These are phyloP conservation scores for Mystacornis crossleyi DNA, from an alignment of 2,113 vertebrate genomes.

Conservation along the genomic window DNA sequence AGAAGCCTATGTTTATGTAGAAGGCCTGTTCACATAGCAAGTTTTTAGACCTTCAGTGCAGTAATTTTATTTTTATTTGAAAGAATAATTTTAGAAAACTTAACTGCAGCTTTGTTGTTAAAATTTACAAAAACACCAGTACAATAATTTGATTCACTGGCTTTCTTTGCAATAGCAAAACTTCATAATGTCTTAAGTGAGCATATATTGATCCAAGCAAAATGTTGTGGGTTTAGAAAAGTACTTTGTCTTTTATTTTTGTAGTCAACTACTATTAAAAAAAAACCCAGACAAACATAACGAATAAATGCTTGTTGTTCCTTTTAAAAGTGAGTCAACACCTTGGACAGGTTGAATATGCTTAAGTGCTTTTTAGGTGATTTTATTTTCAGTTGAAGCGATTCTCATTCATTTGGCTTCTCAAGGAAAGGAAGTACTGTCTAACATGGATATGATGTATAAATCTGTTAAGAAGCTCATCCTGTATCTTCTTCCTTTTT, in stretches of 20 bases:
- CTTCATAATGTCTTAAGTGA: background rate
- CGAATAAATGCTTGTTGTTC: background rate
- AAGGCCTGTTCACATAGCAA: background rate
- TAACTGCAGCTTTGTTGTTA: background rate
- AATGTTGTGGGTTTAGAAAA: background rate
- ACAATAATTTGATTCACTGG: background rate
- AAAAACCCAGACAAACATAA: accelerated
- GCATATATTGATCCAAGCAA: background rate
- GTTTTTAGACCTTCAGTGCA: background rate
- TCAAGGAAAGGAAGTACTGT: background rate
- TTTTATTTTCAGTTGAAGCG: background rate
- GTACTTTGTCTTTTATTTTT: background rate
- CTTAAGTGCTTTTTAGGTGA: background rate
- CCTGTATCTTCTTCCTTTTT: conserved; percentile 64
- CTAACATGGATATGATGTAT: background rate
- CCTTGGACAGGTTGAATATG: background rate
- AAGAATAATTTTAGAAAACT: background rate
- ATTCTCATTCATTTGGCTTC: background rate
- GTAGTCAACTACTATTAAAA: background rate
- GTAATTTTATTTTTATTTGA: background rate
- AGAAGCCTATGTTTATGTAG: background rate
- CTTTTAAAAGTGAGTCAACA: background rate
- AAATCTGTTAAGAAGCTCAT: conserved; percentile 22
- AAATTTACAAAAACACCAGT: background rate
- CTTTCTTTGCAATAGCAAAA: background rate